Base-by-base conservation (phyloP, 2,888 invertebrate genomes). In the Pherbina coryleti region DNA sequence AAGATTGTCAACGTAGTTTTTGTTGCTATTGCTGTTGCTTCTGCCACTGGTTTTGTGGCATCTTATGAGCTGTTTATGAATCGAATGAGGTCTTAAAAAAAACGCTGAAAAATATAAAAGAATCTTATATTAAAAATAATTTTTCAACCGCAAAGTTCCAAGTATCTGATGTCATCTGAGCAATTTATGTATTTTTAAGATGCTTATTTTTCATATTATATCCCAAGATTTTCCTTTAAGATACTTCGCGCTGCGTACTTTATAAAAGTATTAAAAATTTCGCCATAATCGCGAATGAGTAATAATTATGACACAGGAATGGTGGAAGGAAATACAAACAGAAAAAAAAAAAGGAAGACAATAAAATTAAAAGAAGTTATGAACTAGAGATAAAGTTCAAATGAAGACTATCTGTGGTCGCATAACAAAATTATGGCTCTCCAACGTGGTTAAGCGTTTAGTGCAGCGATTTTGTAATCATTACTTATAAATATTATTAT, bases 141-240 rank as follows among this genome's bases (percentile, higher is more conserved):
- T n/a, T 64, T 64, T 14, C 3, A 64, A 31, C 64, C 64, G 28
- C 64, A 64, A 25, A 60, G 28, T 28, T 2, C 17, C 4, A 34
- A 66, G 25, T 69, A 53, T 28, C 69, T 69, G 69, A 69, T 69
- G 69, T 69, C 69, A 69, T 69, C 14, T 22, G 8, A 53, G 28
- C 8, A 69, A 51, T 69, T 69, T 51, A 69, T 69, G 69, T 25
- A 69, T 51, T 51, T 51, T 31, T 28, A 7, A 51, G 69, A 53
- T 49, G 51, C 17, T 28, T 17, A 28, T 53, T 11, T 3, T 44
- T 11, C 14, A 11, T 44, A 5, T 37, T 60, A n/a, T 22, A 28
- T 14, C 14, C 28, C 25, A 28, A n/a, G 22, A 14, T 60, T 60
- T 19, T 9, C 17, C 3, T 25, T 5, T 2, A 5, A 62, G 60